phyloP scores from a whole-genome alignment of 2,797 vertebrate genomes.

The Mycteria americana region DNA sequence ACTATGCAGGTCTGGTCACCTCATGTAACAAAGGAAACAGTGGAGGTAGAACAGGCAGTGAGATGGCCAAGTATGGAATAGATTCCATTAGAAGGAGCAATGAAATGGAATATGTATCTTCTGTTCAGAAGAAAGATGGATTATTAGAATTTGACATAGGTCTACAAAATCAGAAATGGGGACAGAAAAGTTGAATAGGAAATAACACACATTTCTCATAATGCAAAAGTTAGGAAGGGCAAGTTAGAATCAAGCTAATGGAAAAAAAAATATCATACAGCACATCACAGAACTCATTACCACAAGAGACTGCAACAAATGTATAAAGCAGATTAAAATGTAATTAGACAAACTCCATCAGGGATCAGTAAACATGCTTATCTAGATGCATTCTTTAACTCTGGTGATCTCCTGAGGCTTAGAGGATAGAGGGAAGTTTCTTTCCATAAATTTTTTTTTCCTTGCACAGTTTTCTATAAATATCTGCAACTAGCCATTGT shows the following conservation, averaged over 20 bases:
- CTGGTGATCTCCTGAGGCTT: neutral
- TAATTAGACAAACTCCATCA: neutral
- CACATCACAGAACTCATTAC: neutral
- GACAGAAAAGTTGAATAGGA: neutral
- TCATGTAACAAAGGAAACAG: neutral
- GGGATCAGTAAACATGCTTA: neutral
- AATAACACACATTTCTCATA: neutral
- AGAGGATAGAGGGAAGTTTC: neutral
- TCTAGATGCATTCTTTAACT: neutral
- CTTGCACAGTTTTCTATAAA: neutral
- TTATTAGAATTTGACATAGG: neutral
- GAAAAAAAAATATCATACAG: neutral
- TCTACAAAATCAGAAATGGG: neutral
- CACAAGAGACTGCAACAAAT: neutral
- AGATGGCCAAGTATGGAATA: neutral
- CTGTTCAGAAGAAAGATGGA: neutral
- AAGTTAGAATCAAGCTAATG: neutral
- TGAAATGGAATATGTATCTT: neutral
- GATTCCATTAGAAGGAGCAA: neutral
- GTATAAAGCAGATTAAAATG: neutral
- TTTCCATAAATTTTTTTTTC: neutral
- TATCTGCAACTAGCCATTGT: neutral
- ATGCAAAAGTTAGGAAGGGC: neutral
- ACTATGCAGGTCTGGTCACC: neutral
- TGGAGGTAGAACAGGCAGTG: neutral